A percentile compares a stretch with the other conserved stretches of the same genome.
These are phyloP conservation scores for Bubalus kerabau DNA, from an alignment of 2,113 vertebrate species.

Conservation along the genomic window DNA sequence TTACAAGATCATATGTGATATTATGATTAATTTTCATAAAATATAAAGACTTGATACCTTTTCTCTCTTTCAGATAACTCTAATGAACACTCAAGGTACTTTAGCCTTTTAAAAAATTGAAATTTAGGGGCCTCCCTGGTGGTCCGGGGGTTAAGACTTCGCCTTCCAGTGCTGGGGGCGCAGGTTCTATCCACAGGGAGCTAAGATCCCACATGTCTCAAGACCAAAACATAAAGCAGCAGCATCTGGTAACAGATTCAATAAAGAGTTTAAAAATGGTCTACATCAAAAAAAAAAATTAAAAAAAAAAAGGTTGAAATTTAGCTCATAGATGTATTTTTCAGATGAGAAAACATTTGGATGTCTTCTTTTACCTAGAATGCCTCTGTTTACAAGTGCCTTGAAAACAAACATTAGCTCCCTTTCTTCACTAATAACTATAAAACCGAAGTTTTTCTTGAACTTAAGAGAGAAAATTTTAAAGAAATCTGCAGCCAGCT, in stretches of 20 bases:
- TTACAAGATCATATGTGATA: slow-evolving; percentile 2
- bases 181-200: no score
- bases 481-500: background rate
- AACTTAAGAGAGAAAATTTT: background rate
- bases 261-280: no score
- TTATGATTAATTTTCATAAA: slow-evolving; percentile 23
- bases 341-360: background rate
- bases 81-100: background rate
- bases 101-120: background rate
- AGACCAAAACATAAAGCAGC: no score
- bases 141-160: no score
- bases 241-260: no score
- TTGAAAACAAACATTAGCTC: background rate
- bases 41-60: background rate
- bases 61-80: slow-evolving; percentile 3
- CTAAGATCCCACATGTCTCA: no score
- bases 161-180: no score
- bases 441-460: background rate
- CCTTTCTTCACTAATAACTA: background rate
- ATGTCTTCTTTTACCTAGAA: background rate
- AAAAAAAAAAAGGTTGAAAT: background rate
- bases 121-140: background rate
- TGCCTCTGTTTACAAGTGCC: slow-evolving; percentile 34
- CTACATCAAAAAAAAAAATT: no score
- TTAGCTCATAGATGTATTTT: background rate